Conservation (phyloP, 2,888 invertebrate genomes). For the Clitarchus hookeri region DNA sequence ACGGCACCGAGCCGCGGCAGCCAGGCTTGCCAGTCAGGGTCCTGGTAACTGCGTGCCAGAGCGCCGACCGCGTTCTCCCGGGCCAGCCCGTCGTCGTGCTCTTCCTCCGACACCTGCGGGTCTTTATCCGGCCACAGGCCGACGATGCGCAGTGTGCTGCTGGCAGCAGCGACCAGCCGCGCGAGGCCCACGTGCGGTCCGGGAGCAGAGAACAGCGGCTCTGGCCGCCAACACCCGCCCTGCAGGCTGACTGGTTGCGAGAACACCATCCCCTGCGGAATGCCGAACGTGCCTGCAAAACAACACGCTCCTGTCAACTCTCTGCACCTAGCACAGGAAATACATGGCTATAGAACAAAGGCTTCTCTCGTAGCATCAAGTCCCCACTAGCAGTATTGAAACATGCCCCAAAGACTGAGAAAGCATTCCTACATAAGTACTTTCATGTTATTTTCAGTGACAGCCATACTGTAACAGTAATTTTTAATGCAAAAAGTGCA, state of each 20-base stretch:
- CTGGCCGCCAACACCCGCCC: background rate
- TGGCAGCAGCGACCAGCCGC: background rate
- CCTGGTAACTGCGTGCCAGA: background rate
- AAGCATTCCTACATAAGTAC: too few species aligned
- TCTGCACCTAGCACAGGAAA: too few species aligned
- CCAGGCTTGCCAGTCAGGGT: background rate
- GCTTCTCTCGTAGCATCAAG: too few species aligned
- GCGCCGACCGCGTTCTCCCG: background rate
- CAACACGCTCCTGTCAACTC: background rate
- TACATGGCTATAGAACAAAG: too few species aligned
- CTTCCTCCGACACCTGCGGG: background rate
- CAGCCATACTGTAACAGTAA: too few species aligned
- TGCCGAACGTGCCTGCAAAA: background rate
- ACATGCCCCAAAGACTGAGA: too few species aligned
- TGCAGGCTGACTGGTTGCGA: conserved; percentile 10
- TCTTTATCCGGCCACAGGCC: background rate
- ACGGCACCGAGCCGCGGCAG: background rate
- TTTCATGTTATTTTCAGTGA: too few species aligned
- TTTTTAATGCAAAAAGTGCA: too few species aligned
- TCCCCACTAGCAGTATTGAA: too few species aligned
- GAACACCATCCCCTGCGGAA: conserved; percentile 14
- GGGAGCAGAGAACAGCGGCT: background rate
- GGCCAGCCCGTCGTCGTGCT: background rate
- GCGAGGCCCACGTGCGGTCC: background rate
- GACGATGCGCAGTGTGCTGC: background rate